phyloP scores from a whole-genome alignment of 2,113 vertebrate genomes.

The Phoenicopterus ruber region DNA sequence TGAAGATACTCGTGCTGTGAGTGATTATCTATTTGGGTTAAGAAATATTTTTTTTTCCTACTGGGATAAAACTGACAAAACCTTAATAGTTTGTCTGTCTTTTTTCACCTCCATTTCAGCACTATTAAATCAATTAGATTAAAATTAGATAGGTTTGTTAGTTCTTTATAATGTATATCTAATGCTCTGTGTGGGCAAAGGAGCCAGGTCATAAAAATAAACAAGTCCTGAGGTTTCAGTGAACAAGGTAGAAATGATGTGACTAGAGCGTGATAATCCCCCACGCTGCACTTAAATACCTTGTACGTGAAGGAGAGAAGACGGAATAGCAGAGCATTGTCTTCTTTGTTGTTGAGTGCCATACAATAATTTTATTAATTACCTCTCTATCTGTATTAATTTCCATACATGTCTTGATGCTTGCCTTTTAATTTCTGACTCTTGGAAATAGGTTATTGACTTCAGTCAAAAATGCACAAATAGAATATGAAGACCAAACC shows the following conservation, averaged over 20 bases:
- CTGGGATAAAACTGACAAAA: background rate
- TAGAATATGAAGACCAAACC: background rate
- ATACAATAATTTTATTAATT: background rate
- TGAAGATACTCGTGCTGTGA: background rate
- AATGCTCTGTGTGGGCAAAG: background rate
- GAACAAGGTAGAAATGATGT: rapidly evolving
- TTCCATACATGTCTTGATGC: background rate
- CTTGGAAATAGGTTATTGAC: background rate
- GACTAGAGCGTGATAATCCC: background rate
- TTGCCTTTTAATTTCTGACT: background rate
- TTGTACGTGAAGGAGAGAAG: background rate
- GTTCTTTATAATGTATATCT: background rate
- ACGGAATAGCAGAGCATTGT: background rate
- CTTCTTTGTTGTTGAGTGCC: background rate
- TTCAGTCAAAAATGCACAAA: background rate
- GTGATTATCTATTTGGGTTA: background rate
- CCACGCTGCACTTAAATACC: background rate
- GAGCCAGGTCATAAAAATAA: background rate
- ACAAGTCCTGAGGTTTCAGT: background rate
- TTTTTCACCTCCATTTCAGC: background rate
- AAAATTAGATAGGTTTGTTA: background rate
- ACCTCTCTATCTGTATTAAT: background rate
- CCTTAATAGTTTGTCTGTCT: background rate
- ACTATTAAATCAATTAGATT: background rate
- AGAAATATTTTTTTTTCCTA: background rate